These are phyloP conservation scores for Ciona savignyi DNA, from an alignment of 23 tunicate genomes.

Conservation along the genomic window DNA sequence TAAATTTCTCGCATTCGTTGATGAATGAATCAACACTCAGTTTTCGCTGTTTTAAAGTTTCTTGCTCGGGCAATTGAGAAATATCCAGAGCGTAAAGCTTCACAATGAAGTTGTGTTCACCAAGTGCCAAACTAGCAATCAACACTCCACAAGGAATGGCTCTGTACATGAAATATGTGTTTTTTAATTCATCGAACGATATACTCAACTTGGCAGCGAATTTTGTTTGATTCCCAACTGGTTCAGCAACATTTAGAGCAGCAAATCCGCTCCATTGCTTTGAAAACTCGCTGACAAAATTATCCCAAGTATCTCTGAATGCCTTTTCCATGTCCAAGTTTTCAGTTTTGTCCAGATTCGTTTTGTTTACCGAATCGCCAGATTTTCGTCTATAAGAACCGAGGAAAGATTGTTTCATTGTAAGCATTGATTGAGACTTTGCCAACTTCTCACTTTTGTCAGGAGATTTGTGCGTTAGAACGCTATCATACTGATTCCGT, in stretches of 20 bases:
- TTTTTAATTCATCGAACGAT: no score
- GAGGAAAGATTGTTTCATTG: constrained; percentile 37
- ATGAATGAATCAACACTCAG: constrained; percentile 10
- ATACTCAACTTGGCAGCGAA: no score
- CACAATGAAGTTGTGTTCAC: constrained; percentile 12
- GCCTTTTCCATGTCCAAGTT: no score
- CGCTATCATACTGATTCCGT: not conserved
- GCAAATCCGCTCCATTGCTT: constrained; percentile 39
- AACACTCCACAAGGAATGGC: constrained; percentile 28
- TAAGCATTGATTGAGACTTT: not conserved
- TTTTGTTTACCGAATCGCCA: constrained; percentile 34
- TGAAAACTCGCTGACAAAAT: constrained; percentile 9
- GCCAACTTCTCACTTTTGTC: not conserved
- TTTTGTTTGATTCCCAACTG: no score
- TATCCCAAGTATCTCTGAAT: not conserved
- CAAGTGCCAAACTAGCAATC: constrained; percentile 3
- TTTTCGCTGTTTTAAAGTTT: not conserved
- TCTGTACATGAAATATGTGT: no score
- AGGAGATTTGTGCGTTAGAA: no score
- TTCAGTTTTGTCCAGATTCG: constrained; percentile 7
- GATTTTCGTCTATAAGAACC: constrained; percentile 33
- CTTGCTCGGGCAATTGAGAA: constrained; percentile 7
- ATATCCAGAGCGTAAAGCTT: constrained; percentile 12
- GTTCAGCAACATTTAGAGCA: no score
- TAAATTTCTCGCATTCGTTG: constrained; percentile 22